Evolutionary conservation across 2,888 invertebrate species (phyloP), one percentile per base, ranked within the genome.

Genomic region (Perizoma flavofasciatum): DNA sequence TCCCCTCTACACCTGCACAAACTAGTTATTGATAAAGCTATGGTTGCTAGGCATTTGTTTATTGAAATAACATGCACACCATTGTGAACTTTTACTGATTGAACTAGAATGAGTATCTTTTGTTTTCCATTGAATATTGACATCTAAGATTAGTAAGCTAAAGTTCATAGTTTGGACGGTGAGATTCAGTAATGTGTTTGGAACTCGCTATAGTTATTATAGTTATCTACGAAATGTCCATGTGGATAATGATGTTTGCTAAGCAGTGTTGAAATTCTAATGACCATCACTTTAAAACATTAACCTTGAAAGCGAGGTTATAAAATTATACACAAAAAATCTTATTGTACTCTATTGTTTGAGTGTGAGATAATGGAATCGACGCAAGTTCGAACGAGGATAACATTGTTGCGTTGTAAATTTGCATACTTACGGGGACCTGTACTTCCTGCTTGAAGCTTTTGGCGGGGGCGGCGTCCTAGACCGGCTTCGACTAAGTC

Each of bases 401-500:
- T 22, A 54, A 55, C 32, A 44, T 50, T 35, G 11, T 35, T 37
- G 41, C 22, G 5, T 8, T 41, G 22, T n/a, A 22, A 40, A 46
- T 39, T 11, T 43, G 10, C 7, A 11, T 43, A 65, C 91, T 88
- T 77, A 92, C 92, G 91, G 91, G 85, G 88, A 90, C 67, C 90
- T 86, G 71, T 92, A 92, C 80, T 92, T 92, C 71, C 91, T 85
- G 75, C 78, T 84, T 5, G 88, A 72, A 37, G 87, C 73, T 86
- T 92, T 90, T 76, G 91, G 92, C 83, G 91, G 90, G 75, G 92
- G 91, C 78, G 91, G 91, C 78, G 92, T 91, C 72, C 91, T 78
- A 44, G 92, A 92, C 88, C 92, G 92, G 89, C 91, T 92, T 73
- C 92, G 79, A 75, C 89, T 92, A 67, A 89, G 89, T 33, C 89